Evolutionary conservation across 2,888 invertebrate genomes (phyloP), one percentile per base, ranked within the genome.

Genomic region (Scaptodrosophila latifasciaeformis): DNA sequence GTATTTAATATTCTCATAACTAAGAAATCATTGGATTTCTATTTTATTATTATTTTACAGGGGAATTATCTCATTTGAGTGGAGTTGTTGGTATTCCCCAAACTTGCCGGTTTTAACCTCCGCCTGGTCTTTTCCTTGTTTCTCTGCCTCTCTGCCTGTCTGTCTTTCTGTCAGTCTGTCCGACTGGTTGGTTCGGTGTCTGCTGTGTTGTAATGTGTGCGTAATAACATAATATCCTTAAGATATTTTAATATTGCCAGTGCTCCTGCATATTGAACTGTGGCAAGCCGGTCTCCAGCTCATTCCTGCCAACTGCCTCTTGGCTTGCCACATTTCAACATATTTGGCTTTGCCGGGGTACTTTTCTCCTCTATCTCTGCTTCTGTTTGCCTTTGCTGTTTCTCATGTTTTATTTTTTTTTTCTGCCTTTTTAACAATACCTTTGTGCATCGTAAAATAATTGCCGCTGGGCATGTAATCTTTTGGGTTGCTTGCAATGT

Each of bases 401-500:
- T 39, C 24, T 29, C 39, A 42, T 45, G 21, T 19, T n/a, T 18
- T 54, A 19, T 43, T 60, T 54, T 29, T 27, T 43, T 50, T 60
- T 54, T 42, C 48, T 55, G 44, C 43, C 52, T 62, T 62, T 64
- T 84, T 84, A 81, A 84, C 83, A 78, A 84, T 84, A 84, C 84
- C 84, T 84, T 84, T 83, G 84, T 84, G 84, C 83, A 83, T 83
- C 82, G 75, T 84, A 83, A 84, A 83, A 82, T 77, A 79, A 76
- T 82, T 84, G 83, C 83, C 70, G 67, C 65, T 62, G 76, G 76
- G 59, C 52, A 64, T 66, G 74, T 75, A 77, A 70, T 78, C 72
- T 74, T 65, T 62, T 59, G 58, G 66, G 69, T 74, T 63, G 63
- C 75, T 67, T 75, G 72, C 75, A 71, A 72, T 71, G 67, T 62